Conservation (phyloP, 2,113 vertebrate species). For the Odontophorus gujanensis region DNA sequence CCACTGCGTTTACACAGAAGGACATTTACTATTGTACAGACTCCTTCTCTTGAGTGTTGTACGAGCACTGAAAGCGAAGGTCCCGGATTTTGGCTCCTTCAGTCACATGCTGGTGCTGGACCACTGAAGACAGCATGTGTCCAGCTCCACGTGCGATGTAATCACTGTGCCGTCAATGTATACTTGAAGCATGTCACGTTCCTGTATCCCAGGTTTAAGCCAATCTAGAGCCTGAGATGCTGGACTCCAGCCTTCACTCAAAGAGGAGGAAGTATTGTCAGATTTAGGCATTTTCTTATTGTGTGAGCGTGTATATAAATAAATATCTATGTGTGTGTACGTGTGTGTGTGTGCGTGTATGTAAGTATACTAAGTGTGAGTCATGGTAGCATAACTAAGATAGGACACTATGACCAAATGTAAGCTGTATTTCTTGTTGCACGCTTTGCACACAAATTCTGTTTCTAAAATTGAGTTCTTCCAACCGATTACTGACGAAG, state of each 20-base stretch:
- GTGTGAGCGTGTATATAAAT: slow-evolving; percentile 76
- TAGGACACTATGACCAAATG: slow-evolving; percentile 79
- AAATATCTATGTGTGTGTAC: slow-evolving; percentile 35
- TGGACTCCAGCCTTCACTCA: slow-evolving; percentile 66
- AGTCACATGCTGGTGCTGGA: slow-evolving; percentile 69
- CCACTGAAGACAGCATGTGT: slow-evolving; percentile 77
- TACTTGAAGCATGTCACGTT: slow-evolving; percentile 76
- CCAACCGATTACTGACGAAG: slow-evolving; percentile 55
- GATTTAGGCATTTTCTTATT: slow-evolving; percentile 69
- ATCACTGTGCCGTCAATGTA: slow-evolving; percentile 76
- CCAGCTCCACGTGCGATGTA: slow-evolving; percentile 70
- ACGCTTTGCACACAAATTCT: slow-evolving; percentile 80
- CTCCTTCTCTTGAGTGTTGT: slow-evolving; percentile 27
- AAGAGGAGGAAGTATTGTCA: slow-evolving; percentile 78
- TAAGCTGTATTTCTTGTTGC: slow-evolving; percentile 77
- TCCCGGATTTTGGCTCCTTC: slow-evolving; percentile 37
- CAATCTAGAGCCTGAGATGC: slow-evolving; percentile 73
- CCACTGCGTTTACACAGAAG: slow-evolving; percentile 56
- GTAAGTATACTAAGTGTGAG: slow-evolving; percentile 65
- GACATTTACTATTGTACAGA: slow-evolving; percentile 64
- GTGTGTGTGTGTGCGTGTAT: slow-evolving; percentile 22
- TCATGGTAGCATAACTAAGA: slow-evolving; percentile 73
- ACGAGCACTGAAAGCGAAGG: slow-evolving; percentile 24
- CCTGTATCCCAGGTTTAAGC: slow-evolving; percentile 69
- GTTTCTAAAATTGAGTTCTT: slow-evolving; percentile 83